These are phyloP conservation scores for Leptopilina clavipes DNA, from an alignment of 1,140 invertebrate species.

Conservation along the genomic window DNA sequence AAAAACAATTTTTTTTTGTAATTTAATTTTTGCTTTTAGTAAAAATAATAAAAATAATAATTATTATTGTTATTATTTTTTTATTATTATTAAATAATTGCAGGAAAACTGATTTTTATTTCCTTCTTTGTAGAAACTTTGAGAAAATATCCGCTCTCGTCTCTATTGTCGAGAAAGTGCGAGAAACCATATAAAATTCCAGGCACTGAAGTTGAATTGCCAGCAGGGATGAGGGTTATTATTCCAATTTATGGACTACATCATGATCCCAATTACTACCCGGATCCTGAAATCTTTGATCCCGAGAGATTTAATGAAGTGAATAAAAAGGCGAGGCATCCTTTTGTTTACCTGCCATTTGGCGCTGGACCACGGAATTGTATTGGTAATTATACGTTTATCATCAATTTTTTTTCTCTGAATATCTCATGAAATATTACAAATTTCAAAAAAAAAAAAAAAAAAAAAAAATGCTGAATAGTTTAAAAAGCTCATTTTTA, in stretches of 20 bases:
- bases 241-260: constrained; percentile 81
- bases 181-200: constrained; percentile 67
- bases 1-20: background rate
- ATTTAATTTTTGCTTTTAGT: too few relatives aligned
- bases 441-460: background rate
- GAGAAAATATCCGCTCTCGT: constrained; percentile 75
- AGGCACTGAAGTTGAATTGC: constrained; percentile 63
- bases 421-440: too few relatives aligned
- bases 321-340: constrained; percentile 69
- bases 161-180: constrained; percentile 73
- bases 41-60: too few relatives aligned
- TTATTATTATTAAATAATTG: too few relatives aligned
- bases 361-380: constrained; percentile 85
- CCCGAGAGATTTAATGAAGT: constrained; percentile 80
- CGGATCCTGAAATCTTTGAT: constrained; percentile 79
- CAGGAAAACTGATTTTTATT: too few relatives aligned
- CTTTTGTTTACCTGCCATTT: constrained; percentile 83
- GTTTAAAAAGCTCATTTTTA: too few relatives aligned
- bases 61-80: too few relatives aligned
- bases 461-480: too few relatives aligned
- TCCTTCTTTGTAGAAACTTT: constrained; percentile 69
- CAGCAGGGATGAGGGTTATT: constrained; percentile 73
- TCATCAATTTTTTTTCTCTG: background rate
- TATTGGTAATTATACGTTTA: constrained; percentile 77
- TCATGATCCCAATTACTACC: constrained; percentile 79